A percentile compares a stretch with the other conserved stretches of the same genome.
Evolutionary conservation across 2,113 vertebrate species (phyloP).

Genomic region (Oreochromis tanganicae): DNA sequence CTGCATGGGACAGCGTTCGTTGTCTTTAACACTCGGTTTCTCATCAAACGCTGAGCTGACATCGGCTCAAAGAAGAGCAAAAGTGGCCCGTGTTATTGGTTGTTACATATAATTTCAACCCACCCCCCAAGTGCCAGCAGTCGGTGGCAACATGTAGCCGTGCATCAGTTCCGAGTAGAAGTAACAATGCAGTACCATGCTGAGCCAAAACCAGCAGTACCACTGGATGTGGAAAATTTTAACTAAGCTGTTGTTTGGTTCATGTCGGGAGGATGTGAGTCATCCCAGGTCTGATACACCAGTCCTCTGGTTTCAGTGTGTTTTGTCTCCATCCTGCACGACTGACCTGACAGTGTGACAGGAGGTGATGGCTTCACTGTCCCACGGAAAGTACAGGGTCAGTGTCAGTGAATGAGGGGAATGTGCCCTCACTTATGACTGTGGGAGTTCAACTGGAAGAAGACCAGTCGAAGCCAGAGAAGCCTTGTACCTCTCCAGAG

Average conservation of each 20-base stretch:
- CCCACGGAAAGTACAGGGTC: constrained; percentile 15
- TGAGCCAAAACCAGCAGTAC: background rate
- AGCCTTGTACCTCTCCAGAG: background rate
- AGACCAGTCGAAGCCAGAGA: background rate
- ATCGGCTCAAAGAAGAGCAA: background rate
- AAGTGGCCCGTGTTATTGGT: background rate
- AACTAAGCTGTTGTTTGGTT: background rate
- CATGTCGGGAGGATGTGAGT: background rate
- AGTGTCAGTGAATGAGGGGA: constrained; percentile 18
- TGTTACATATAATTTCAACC: background rate
- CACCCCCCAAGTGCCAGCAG: background rate
- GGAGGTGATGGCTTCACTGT: constrained; percentile 19
- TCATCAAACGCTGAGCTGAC: background rate
- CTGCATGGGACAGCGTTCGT: background rate
- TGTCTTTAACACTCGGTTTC: background rate
- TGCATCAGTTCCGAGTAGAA: background rate
- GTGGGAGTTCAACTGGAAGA: constrained; percentile 33
- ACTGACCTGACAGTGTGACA: constrained; percentile 25
- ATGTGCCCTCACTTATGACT: constrained; percentile 1
- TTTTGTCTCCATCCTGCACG: background rate
- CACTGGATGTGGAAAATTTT: background rate
- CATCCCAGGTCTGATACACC: background rate
- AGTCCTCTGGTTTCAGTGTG: background rate
- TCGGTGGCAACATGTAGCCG: background rate
- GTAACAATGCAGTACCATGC: background rate